Conservation (phyloP, 1,140 invertebrate genomes). For the Rhagoletis zephyria region DNA sequence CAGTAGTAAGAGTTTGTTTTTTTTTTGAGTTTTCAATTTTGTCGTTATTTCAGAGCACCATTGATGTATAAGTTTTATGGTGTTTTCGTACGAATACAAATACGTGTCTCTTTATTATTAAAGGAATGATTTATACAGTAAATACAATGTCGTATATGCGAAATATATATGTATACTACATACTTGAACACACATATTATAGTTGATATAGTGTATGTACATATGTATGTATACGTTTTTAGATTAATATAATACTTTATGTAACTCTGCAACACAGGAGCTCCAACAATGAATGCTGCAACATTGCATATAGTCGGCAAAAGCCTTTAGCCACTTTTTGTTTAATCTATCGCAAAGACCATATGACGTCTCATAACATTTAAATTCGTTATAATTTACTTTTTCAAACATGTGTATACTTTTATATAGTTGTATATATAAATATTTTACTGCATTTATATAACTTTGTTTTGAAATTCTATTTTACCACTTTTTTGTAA, state of each 20-base stretch:
- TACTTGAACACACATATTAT: constrained; percentile 16
- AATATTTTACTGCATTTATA: constrained; percentile 13
- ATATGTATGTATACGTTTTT: constrained; percentile 9
- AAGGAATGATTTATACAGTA: background rate
- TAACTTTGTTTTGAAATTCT: background rate
- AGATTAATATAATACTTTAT: constrained; percentile 40
- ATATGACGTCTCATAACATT: background rate
- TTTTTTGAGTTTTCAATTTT: too few relatives aligned
- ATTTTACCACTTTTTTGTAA: too few relatives aligned
- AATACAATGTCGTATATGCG: background rate
- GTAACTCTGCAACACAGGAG: constrained; percentile 7
- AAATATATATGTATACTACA: too few relatives aligned
- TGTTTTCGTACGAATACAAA: too few relatives aligned
- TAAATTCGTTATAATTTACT: constrained; percentile 27
- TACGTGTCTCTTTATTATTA: too few relatives aligned
- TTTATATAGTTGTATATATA: constrained; percentile 3
- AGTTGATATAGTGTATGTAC: background rate
- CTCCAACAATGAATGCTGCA: constrained; percentile 11
- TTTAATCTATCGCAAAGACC: background rate
- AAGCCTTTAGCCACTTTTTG: constrained; percentile 10
- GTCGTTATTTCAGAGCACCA: too few relatives aligned
- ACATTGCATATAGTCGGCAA: constrained; percentile 13
- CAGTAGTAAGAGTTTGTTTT: too few relatives aligned
- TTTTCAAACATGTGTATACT: constrained; percentile 27
- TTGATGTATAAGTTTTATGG: too few relatives aligned